Evolutionary conservation across 1,140 invertebrate genomes (phyloP), one percentile per base, ranked within the genome.

Genomic region (Chymomyza costata): DNA sequence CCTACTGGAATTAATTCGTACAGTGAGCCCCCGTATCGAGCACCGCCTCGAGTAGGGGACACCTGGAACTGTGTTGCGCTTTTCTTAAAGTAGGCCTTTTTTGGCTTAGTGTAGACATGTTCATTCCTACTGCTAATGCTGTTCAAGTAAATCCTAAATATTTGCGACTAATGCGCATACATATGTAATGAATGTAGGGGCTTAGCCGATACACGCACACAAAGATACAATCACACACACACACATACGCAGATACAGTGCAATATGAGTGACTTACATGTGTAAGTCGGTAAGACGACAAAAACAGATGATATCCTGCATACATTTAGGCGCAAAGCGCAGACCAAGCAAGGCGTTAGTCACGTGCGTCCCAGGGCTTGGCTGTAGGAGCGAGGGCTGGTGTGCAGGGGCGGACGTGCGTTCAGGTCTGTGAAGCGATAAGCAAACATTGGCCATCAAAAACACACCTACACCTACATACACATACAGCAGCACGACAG

Each of bases 81-180:
- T n/a, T n/a, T n/a, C n/a, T n/a, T n/a, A n/a, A n/a, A n/a, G n/a
- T n/a, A n/a, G n/a, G n/a, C n/a, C n/a, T n/a, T n/a, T n/a, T n/a
- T n/a, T n/a, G n/a, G n/a, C n/a, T n/a, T n/a, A n/a, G n/a, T n/a
- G n/a, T 53, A 78, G 71, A 78, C 71, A 78, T 78, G 71, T 78
- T 78, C 80, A 78, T 78, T 78, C 71, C 66, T 58, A 80, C 73
- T 78, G n/a, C n/a, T 78, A 78, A 78, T 78, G 71, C 71, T 78
- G 71, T 78, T 78, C 80, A 78, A 78, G 71, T 67, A 78, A 78
- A 78, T 67, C 71, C 71, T 50, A 73, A 78, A 78, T 78, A 78
- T 78, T 78, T 78, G 71, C 71, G 66, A 73, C 71, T 78, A 78
- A 78, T 78, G 67, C 71, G 71, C 71, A 78, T 71, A 78, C 71